Conservation (phyloP, 2,113 vertebrate genomes). For the Lepidothrix coronata region DNA sequence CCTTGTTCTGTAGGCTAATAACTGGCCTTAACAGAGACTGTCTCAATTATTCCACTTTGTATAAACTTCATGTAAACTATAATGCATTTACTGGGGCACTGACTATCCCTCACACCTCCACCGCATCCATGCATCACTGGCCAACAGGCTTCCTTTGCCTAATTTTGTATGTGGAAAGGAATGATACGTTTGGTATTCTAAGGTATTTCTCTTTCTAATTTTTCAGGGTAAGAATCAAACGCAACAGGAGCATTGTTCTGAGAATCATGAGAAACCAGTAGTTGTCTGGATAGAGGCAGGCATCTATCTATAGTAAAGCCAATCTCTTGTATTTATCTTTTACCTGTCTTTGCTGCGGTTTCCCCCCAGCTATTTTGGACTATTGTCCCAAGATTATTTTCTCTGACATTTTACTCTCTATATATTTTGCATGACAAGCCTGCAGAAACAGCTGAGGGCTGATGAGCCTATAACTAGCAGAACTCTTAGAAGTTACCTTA, state of each 20-base stretch:
- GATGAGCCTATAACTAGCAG: neutral
- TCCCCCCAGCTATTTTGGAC: fast-evolving
- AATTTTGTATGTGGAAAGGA: neutral
- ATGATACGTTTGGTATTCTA: neutral
- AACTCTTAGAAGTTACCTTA: neutral
- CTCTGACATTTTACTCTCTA: neutral
- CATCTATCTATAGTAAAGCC: neutral
- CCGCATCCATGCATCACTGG: neutral
- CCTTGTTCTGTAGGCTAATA: neutral
- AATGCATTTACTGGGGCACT: neutral
- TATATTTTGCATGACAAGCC: neutral
- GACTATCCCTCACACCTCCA: neutral
- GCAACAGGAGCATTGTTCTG: neutral
- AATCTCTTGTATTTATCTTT: neutral
- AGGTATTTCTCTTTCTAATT: neutral
- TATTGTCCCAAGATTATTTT: neutral
- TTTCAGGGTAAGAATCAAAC: neutral
- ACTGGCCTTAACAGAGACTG: neutral
- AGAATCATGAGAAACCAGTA: neutral
- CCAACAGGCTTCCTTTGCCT: neutral
- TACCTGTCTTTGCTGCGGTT: neutral
- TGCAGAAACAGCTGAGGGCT: neutral
- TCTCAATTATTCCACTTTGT: neutral
- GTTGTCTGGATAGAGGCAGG: neutral
- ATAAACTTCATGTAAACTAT: neutral